These are phyloP conservation scores for Malacoctenus gilli DNA, from an alignment of 2,797 vertebrate genomes.

Conservation along the genomic window DNA sequence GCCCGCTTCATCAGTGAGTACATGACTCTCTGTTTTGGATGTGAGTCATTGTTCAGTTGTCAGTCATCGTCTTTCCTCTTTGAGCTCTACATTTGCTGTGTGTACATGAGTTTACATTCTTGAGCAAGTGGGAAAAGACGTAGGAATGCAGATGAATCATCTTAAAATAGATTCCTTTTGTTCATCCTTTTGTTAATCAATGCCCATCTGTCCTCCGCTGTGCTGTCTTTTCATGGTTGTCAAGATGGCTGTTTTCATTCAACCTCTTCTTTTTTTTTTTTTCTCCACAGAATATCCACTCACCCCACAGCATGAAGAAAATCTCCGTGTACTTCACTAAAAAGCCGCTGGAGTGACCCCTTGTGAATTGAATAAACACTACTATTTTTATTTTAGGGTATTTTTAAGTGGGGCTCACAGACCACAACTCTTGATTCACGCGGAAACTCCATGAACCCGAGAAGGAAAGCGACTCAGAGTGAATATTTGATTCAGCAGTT, in stretches of 20 bases:
- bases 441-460: background rate
- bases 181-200: too few relatives aligned
- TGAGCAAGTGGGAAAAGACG: too few relatives aligned
- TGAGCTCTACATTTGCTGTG: too few relatives aligned
- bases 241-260: background rate
- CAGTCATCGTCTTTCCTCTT: too few relatives aligned
- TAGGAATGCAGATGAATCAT: too few relatives aligned
- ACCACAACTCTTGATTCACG: constrained; percentile 5
- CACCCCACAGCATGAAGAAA: constrained; percentile 88
- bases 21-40: background rate
- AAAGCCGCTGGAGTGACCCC: constrained; percentile 76
- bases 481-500: constrained; percentile 15
- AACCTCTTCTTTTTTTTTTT: constrained; percentile 16
- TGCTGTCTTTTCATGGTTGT: background rate
- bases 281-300: constrained; percentile 64
- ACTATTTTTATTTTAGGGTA: constrained; percentile 17
- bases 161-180: too few relatives aligned
- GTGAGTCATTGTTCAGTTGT: too few relatives aligned
- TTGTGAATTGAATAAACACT: background rate
- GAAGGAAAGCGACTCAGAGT: constrained; percentile 1
- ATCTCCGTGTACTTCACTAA: constrained; percentile 92
- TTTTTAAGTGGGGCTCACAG: constrained; percentile 30
- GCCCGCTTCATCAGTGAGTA: constrained; percentile 73
- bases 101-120: too few relatives aligned
- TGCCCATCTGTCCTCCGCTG: too few relatives aligned